Base-by-base conservation (phyloP, 2,888 invertebrate species). In the Eurois occulta region DNA sequence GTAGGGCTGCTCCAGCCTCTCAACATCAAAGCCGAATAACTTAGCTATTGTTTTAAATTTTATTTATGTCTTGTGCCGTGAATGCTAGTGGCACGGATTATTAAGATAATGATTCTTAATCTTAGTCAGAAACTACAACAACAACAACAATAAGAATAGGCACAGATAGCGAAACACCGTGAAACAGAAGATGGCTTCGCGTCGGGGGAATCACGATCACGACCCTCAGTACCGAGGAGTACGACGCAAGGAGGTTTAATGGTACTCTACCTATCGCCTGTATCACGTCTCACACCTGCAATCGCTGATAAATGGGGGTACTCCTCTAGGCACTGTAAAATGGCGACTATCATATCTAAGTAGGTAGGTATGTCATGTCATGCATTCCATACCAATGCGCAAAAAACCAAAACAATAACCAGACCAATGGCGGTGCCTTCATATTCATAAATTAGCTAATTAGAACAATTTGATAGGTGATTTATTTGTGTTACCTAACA, bases 361-460 rank as follows among this genome's bases (percentile, higher is more conserved):
- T 80, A 43, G 75, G 64, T 72, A 80, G 60, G 35, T 80, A 43
- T 80, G 64, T 71, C 76, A 73, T 24, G 52, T 73, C 60, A 66
- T 41, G 65, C 41, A 79, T 78, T 35, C 35, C 35, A 35, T 35
- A 52, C 43, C 72, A 78, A 46, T 28, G 24, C n/a, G 28, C 24
- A 60, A 60, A 58, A 72, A 78, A 79, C 1, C 65, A 72, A 67
- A 62, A 78, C 55, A 46, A 73, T n/a, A 73, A 73, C 38, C 41
- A 72, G 58, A 78, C n/a, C 38, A 52, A 79, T 68, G 67, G 74
- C 80, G 80, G 79, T 74, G 38, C 67, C 80, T 55, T 74, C 80
- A 79, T 80, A 64, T 67, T 79, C 78, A 78, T 72, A 48, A 77
- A 77, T 70, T 43, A 35, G 32, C 67, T 68, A 32, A 60, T 68